Conservation (phyloP, 2,113 vertebrate genomes). For the Rynchops niger region DNA sequence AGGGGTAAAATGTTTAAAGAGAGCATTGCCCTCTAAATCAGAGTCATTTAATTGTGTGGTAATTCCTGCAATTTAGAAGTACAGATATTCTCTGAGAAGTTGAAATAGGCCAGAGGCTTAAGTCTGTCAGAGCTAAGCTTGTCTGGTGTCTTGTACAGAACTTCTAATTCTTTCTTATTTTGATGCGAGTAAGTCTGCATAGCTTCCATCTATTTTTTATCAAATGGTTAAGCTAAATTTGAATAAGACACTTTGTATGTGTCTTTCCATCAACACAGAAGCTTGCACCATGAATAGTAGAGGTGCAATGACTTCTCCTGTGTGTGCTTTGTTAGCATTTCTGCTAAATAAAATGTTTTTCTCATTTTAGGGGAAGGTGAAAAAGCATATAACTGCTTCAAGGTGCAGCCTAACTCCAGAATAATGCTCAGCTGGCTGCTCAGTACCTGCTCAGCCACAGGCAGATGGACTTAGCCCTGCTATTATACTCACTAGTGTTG, state of each 20-base stretch:
- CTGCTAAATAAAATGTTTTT: not conserved
- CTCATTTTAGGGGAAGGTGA: not conserved
- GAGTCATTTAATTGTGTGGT: not conserved
- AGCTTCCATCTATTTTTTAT: not conserved
- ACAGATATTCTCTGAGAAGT: not conserved
- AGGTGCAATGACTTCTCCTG: not conserved
- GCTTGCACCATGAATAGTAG: not conserved
- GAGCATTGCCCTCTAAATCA: not conserved
- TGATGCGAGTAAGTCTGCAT: not conserved
- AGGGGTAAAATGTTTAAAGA: not conserved
- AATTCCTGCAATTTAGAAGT: not conserved
- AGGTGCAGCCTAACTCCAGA: not conserved
- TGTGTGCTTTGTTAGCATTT: not conserved
- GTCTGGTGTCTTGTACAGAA: not conserved
- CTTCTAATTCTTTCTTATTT: not conserved
- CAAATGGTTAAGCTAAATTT: not conserved
- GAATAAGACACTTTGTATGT: rapidly evolving
- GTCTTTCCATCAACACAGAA: not conserved
- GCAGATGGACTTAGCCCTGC: not conserved
- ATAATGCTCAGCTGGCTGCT: not conserved
- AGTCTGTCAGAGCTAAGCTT: not conserved
- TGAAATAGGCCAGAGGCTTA: not conserved
- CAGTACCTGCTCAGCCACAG: not conserved
- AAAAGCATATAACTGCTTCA: not conserved
- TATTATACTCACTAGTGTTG: not conserved